Percentiles rank a stretch among this genome's conserved stretches.
Conservation (phyloP, 1,140 invertebrate species). For the Heliconius hermathena region DNA sequence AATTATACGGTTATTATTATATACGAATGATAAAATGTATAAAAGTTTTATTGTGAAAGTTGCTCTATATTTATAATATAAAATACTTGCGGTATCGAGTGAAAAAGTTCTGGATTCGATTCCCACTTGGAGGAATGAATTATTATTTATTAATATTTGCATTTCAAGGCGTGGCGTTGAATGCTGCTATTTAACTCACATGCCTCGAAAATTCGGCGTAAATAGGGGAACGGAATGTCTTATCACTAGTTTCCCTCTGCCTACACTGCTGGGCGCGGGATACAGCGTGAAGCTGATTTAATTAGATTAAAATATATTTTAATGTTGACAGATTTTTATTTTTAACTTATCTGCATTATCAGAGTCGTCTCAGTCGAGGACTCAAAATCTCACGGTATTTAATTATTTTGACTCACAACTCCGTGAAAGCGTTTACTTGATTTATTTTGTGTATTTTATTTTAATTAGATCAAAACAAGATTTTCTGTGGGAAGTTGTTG, state of each 20-base stretch:
- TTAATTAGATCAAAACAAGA: conserved; percentile 3
- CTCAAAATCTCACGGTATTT: conserved; percentile 19
- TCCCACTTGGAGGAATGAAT: too few relatives aligned
- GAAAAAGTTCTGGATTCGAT: too few relatives aligned
- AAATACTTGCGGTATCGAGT: too few relatives aligned
- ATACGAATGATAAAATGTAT: not conserved
- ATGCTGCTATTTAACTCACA: too few relatives aligned
- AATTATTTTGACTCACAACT: not conserved
- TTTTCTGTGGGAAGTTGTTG: conserved; percentile 3
- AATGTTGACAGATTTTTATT: conserved; percentile 28
- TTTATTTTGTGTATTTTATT: not conserved
- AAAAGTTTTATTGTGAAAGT: not conserved
- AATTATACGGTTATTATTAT: conserved; percentile 4
- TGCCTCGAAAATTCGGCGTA: too few relatives aligned
- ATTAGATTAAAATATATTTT: not conserved
- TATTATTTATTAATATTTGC: too few relatives aligned
- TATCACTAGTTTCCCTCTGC: too few relatives aligned
- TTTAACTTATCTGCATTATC: conserved; percentile 16
- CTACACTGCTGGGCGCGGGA: too few relatives aligned
- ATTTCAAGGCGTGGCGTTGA: too few relatives aligned
- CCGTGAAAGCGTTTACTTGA: not conserved
- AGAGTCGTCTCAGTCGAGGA: not conserved
- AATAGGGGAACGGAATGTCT: too few relatives aligned
- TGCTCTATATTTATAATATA: not conserved
- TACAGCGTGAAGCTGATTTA: too few relatives aligned